Evolutionary conservation across 2,797 vertebrate species (phyloP), one percentile per base, ranked within the genome.

Genomic region (Fistularia commersonii): DNA sequence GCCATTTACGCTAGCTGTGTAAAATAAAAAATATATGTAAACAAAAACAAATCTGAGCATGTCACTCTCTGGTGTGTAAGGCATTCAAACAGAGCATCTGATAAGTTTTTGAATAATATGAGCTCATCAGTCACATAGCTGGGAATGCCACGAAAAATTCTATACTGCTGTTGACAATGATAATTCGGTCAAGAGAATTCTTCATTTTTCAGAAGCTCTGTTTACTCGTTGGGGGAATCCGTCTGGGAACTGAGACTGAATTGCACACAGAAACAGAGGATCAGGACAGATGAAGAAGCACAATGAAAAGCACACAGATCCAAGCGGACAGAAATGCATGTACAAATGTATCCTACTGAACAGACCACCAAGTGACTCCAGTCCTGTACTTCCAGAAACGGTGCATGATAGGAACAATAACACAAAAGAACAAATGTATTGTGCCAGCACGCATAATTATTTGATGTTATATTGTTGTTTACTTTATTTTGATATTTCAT

Each of bases 371-470:
- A 61, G 73, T 12, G 37, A 72, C 46, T 72, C 59, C 50, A 49
- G 66, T 64, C 59, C 69, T 76, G 81, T 84, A 86, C 76, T 88
- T 89, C 85, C 78, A 79, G 69, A 81, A 76, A 72, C 44, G 83
- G 87, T 90, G 91, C 91, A 92, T 91, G 90, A 89, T 72, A 56
- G 85, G 79, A 86, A 74, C 66, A 61, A 77, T 68, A 41, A 59
- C 11, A 51, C 76, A 72, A 76, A 62, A 5, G 15, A 34, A 32
- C 9, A 14, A 64, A 45, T 60, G 64, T 88, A 64, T 87, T 80
- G 89, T 90, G 87, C 89, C 87, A 90, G 90, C 88, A 91, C 90
- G 88, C 75, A 80, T 83, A 85, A 80, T 77, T 80, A 80, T 79
- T 89, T 87, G 81, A 80, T 88, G 90, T 91, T 82, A 80, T 69